phyloP scores from a whole-genome alignment of 2,888 invertebrate species.

The Lasioglossum marginatum region DNA sequence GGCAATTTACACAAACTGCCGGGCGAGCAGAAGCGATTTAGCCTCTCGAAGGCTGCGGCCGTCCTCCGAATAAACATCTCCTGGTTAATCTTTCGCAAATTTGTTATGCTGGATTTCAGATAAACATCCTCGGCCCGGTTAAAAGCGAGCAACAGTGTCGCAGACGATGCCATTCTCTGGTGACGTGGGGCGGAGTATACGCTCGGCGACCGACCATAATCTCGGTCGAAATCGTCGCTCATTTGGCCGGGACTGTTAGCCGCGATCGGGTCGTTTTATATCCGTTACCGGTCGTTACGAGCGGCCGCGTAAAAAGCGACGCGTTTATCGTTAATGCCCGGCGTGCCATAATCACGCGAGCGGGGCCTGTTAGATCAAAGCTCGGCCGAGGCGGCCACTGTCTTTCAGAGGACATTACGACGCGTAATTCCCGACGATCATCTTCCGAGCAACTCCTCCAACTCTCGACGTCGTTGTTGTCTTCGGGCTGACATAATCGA shows the following conservation, averaged over 20 bases:
- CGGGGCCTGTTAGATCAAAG: slow-evolving; percentile 31
- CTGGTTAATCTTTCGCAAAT: neutral
- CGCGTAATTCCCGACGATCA: slow-evolving; percentile 33
- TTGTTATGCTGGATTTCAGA: neutral
- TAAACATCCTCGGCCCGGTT: slow-evolving; percentile 3
- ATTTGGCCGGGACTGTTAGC: slow-evolving; percentile 21
- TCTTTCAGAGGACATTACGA: slow-evolving; percentile 34
- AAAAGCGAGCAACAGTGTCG: neutral
- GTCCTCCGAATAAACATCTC: neutral
- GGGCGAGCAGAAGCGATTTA: neutral
- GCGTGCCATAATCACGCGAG: slow-evolving; percentile 32
- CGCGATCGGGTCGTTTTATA: slow-evolving; percentile 6
- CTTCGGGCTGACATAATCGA: slow-evolving; percentile 38
- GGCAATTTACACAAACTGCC: slow-evolving; percentile 3
- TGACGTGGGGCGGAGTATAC: neutral
- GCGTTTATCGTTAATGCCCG: slow-evolving; percentile 47
- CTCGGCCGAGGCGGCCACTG: slow-evolving; percentile 23
- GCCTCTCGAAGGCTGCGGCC: neutral
- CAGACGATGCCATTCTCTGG: neutral
- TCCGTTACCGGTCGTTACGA: slow-evolving; percentile 40
- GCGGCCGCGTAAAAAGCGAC: slow-evolving; percentile 39
- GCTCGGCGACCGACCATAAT: neutral
- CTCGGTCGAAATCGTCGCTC: slow-evolving; percentile 31
- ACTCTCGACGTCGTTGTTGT: neutral
- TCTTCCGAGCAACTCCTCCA: neutral